Conservation (phyloP, 2,797 vertebrate species). For the Pseudomugil tenellus region DNA sequence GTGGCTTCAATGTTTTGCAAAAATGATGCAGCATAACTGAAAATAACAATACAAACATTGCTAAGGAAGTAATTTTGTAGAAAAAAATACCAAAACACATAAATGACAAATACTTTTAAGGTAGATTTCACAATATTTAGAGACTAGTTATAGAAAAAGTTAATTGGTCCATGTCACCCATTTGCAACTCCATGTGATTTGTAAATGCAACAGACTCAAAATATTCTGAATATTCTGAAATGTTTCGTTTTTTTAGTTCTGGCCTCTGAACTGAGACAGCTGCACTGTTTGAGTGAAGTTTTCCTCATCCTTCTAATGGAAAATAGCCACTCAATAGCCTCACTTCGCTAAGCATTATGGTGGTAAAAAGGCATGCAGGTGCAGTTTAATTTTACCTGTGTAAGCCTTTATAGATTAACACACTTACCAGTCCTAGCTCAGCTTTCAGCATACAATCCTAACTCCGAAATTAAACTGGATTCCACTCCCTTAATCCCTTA, state of each 20-base stretch:
- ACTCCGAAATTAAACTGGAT: constrained; percentile 77
- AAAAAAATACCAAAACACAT: background rate
- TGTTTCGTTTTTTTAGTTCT: constrained; percentile 1
- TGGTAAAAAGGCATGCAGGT: constrained; percentile 75
- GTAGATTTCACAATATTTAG: background rate
- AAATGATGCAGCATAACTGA: constrained; percentile 6
- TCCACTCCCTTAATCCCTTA: constrained; percentile 70
- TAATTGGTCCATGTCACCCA: background rate
- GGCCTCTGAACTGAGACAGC: constrained; percentile 23
- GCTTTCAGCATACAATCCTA: constrained; percentile 61
- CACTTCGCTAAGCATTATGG: constrained; percentile 60
- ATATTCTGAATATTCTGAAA: constrained; percentile 7
- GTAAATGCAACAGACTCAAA: constrained; percentile 38
- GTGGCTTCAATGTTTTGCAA: constrained; percentile 11
- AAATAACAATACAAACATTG: background rate
- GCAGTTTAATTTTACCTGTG: constrained; percentile 78
- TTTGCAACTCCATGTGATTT: constrained; percentile 36
- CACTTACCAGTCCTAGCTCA: constrained; percentile 72
- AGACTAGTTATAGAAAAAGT: background rate
- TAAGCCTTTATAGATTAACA: constrained; percentile 80
- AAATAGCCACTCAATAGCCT: constrained; percentile 56
- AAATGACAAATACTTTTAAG: background rate
- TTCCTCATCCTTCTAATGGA: constrained; percentile 61
- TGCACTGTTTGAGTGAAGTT: constrained; percentile 50
- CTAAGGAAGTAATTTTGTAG: background rate